Base-by-base conservation (phyloP, 2,113 vertebrate species). In the Rana temporaria region DNA sequence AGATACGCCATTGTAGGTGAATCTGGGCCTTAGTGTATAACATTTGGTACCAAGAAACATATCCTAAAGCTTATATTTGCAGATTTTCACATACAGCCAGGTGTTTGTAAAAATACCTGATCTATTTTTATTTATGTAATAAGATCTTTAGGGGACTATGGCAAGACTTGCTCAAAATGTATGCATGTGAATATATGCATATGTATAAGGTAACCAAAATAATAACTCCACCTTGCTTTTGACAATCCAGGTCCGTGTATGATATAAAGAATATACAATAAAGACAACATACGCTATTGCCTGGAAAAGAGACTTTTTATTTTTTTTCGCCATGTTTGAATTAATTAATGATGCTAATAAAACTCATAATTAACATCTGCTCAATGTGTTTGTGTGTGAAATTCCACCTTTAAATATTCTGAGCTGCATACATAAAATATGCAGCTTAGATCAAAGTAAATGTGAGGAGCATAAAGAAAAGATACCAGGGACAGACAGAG, bases 371-470 rank as follows among this genome's bases (percentile, higher is more conserved):
- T 76, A 64, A 76, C 73, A 76, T 76, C 59, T 76, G 73, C 38
- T 76, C 73, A 76, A 76, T 76, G 62, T 76, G 73, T 64, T 76
- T 64, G 59, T 76, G 73, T 76, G 73, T 64, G 59, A 74, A 76
- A 76, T 64, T 76, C 32, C 73, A 64, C 73, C 73, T 76, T 76
- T 76, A 76, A 76, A 76, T 48, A 62, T 62, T 76, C 73, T 64
- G 73, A 74, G 71, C 59, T 55, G 71, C 71, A 60, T 60, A 60
- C 71, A 74, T 74, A 74, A 74, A 74, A 74, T 74, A 74, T 59
- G 55, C 71, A 60, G 55, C 71, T 59, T 57, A 38, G 71, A 74
- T 74, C 71, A 74, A 74, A 59, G 71, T 59, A 60, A 74, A 74
- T 74, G 71, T 74, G 71, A 74, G 52, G 55, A 59, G 55, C 30